phyloP scores from a whole-genome alignment of 1,140 invertebrate species.

The Heterodera schachtii region DNA sequence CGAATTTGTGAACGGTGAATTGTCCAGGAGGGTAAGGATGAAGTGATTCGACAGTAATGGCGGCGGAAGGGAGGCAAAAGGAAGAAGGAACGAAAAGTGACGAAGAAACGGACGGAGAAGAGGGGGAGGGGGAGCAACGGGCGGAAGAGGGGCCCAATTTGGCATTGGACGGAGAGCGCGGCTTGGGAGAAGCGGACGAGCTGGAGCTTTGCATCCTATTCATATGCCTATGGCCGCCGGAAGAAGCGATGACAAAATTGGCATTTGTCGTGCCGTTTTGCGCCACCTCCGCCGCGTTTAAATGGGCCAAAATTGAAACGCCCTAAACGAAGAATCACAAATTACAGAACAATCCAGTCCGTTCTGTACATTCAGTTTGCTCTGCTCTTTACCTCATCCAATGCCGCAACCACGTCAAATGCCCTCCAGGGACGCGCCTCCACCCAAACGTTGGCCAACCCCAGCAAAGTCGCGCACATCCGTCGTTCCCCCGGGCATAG shows the following conservation, averaged over 20 bases:
- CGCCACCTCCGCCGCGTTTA: slow-evolving; percentile 26
- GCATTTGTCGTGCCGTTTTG: neutral
- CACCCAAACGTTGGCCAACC: slow-evolving; percentile 54
- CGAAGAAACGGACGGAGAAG: neutral
- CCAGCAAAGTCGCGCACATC: slow-evolving; percentile 46
- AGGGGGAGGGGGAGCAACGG: neutral
- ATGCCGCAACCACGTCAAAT: slow-evolving; percentile 83
- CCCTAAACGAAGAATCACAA: slow-evolving; percentile 68
- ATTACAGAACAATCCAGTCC: no score
- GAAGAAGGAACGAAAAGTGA: neutral
- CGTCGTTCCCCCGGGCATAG: slow-evolving; percentile 24
- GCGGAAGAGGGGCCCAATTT: neutral
- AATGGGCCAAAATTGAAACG: slow-evolving; percentile 60
- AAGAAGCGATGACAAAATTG: neutral
- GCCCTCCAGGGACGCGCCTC: slow-evolving; percentile 73
- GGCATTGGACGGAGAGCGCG: neutral
- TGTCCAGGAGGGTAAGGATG: neutral
- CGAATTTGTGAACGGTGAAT: neutral
- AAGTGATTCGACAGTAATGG: neutral
- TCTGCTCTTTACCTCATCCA: slow-evolving; percentile 76
- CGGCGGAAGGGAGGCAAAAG: neutral
- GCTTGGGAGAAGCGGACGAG: neutral
- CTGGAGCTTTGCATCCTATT: neutral
- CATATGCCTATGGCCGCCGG: neutral
- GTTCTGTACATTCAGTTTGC: no score